Base-by-base conservation (phyloP, 30 jellyfish, hydroid and myxozoan genomes). In the Pelagia noctiluca region DNA sequence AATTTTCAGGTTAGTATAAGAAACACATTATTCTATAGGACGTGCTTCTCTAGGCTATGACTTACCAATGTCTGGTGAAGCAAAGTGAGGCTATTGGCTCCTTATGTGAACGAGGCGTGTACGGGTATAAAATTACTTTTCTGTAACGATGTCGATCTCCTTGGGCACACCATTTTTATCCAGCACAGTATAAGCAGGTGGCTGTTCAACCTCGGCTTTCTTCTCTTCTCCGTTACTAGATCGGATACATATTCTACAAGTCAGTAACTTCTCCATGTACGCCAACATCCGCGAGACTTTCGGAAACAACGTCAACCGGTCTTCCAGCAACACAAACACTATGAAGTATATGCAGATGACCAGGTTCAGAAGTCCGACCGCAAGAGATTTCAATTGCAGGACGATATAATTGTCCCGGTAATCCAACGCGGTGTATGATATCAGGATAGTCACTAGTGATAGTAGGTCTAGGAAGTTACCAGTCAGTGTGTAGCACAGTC, bases 401-500 rank as follows among this genome's bases (percentile, higher is more conserved):
- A 93, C 61, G 2, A 90, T 31, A 78, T 88, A 93, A 63, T 93
- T 87, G 80, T 93, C 99, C 48, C 99, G 87, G 53, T 35, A 30
- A 63, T 93, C 99, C 35, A 93, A 63, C 5, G 99, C 97, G 0
- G 97, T 87, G 94, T 93, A 93, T 23, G 99, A 93, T 2, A 93
- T 38, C 30, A 93, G 49, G 23, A 86, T 83, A 19, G 97, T 83
- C 19, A 88, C 96, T 2, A 93, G 87, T n/a, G 99, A 88, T 5
- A 72, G 57, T 32, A 87, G 54, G 48, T 93, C 97, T 23, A 93
- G 88, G 76, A 87, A 93, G 69, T 87, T 88, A 12, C 99, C 99
- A 0, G 96, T 75, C 68, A 76, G 87, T 33, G 99, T 87, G 67
- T 29, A 75, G 60, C 99, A 87, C 13, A 93, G 75, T 21, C 97